Conservation (phyloP, 2,113 vertebrate genomes). For the Mesembrinibis cayennensis region DNA sequence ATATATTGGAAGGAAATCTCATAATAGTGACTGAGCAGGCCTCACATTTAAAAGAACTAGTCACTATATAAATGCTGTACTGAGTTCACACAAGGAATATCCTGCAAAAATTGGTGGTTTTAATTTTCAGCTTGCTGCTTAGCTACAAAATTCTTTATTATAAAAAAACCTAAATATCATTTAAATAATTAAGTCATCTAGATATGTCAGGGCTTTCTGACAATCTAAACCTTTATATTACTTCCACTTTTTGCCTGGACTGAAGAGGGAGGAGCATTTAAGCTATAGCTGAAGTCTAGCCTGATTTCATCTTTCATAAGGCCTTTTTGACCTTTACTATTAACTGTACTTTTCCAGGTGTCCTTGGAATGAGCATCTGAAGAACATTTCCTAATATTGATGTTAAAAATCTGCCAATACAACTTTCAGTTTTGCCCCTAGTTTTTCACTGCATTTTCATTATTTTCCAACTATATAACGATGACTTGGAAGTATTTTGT, state of each 20-base stretch:
- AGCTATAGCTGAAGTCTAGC: neutral
- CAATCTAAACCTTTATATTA: neutral
- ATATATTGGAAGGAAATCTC: neutral
- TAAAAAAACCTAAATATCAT: neutral
- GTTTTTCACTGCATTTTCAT: neutral
- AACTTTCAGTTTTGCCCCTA: neutral
- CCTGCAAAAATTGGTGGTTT: neutral
- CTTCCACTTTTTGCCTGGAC: neutral
- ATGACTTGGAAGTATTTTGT: neutral
- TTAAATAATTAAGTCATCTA: neutral
- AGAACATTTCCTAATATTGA: neutral
- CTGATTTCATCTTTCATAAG: neutral
- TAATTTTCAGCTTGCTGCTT: neutral
- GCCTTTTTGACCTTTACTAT: neutral
- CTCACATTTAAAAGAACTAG: neutral
- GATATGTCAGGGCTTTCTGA: neutral
- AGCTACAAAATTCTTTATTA: neutral
- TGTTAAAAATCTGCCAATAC: neutral
- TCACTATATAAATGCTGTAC: neutral
- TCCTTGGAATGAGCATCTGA: neutral
- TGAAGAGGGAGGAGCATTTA: neutral
- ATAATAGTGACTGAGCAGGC: neutral
- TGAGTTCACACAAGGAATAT: neutral
- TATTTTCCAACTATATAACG: neutral
- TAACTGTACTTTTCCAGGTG: neutral